Percentiles rank a stretch among this genome's conserved stretches.
Conservation (phyloP, 2,113 vertebrate species). For the Motacilla alba region DNA sequence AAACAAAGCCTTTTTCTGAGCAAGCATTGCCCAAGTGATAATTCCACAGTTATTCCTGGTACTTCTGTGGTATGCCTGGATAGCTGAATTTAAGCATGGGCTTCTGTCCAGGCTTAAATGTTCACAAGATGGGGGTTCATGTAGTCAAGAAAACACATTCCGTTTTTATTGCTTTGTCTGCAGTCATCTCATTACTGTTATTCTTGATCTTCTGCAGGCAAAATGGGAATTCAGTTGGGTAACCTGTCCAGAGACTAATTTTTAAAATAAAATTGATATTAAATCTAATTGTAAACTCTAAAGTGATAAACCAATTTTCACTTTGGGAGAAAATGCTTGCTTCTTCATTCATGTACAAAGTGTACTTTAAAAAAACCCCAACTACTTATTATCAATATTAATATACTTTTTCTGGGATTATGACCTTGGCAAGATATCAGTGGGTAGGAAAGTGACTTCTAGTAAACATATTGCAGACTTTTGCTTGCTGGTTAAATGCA, state of each 20-base stretch:
- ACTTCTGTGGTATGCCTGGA: neutral
- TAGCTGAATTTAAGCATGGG: neutral
- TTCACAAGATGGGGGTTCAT: neutral
- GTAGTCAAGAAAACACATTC: neutral
- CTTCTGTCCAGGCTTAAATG: neutral
- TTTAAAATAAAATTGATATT: neutral
- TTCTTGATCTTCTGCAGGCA: neutral
- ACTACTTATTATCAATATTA: neutral
- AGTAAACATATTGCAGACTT: neutral
- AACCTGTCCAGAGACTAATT: neutral
- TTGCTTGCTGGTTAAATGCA: neutral
- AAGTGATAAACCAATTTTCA: neutral
- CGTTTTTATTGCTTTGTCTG: neutral
- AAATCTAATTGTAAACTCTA: neutral
- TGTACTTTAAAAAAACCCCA: rapidly evolving
- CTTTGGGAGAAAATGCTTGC: neutral
- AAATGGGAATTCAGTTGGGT: neutral
- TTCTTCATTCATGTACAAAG: neutral
- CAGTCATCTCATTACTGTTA: neutral
- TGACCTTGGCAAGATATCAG: neutral
- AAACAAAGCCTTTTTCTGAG: neutral
- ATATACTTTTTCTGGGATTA: neutral
- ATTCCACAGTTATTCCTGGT: neutral
- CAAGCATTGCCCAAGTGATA: neutral
- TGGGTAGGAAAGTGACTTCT: neutral